Conservation (phyloP, 1,140 invertebrate genomes). For the Drusus annulatus region DNA sequence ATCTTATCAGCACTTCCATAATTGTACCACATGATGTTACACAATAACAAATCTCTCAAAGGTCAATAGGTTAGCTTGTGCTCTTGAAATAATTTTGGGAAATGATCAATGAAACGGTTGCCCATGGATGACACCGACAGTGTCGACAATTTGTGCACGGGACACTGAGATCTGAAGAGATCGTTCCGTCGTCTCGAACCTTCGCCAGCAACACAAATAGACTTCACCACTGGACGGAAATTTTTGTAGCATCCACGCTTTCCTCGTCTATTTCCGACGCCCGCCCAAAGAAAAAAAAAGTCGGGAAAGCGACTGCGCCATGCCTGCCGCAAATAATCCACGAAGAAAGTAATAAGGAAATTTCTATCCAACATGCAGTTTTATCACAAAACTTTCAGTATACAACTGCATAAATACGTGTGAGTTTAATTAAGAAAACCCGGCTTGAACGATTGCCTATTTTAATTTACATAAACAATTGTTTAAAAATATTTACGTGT, state of each 20-base stretch:
- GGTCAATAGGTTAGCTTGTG: constrained; percentile 23
- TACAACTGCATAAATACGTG: not conserved
- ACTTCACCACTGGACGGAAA: constrained; percentile 3
- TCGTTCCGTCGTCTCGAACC: constrained; percentile 2
- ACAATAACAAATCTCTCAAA: not conserved
- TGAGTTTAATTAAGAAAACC: not conserved
- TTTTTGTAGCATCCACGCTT: constrained; percentile 45
- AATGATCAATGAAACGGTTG: constrained; percentile 21
- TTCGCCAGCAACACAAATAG: constrained; percentile 22
- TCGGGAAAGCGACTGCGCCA: constrained; percentile 10
- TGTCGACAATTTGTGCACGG: not conserved
- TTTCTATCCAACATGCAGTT: too few species aligned
- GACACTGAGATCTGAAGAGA: not conserved
- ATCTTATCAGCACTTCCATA: too few species aligned
- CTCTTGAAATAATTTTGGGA: constrained; percentile 6
- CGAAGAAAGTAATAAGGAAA: too few species aligned
- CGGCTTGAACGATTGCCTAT: not conserved
- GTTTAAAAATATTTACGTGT: not conserved
- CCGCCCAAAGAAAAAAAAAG: constrained; percentile 33
- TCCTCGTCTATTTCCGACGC: constrained; percentile 40
- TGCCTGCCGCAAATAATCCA: constrained; percentile 6
- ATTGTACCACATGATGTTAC: not conserved
- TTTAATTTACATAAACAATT: not conserved
- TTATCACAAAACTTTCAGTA: too few species aligned
- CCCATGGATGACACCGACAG: not conserved